phyloP scores from a whole-genome alignment of 2,888 invertebrate species.

The Drosophila meridiana region DNA sequence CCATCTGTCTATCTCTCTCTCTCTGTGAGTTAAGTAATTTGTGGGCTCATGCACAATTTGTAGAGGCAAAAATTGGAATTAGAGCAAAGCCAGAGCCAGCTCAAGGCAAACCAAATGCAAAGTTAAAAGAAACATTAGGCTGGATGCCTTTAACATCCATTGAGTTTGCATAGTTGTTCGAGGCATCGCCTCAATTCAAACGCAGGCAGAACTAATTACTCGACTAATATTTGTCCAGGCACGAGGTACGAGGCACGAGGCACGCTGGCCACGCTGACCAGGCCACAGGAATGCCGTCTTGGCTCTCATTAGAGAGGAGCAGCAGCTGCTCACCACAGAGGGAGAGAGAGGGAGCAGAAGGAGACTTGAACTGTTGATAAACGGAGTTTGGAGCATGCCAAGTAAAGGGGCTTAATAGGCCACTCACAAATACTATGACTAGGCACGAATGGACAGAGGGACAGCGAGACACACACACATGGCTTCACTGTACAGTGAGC shows the following conservation, averaged over 20 bases:
- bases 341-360: too few relatives aligned
- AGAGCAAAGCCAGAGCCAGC: background rate
- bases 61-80: background rate
- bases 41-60: constrained; percentile 25
- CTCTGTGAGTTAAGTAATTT: constrained; percentile 49
- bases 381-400: constrained; percentile 1
- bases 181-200: constrained; percentile 2
- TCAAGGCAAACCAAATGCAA: background rate
- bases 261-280: constrained; percentile 18
- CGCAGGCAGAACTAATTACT: constrained; percentile 60
- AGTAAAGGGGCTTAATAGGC: constrained; percentile 29
- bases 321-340: constrained; percentile 10
- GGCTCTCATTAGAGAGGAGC: constrained; percentile 37
- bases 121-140: background rate
- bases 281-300: constrained; percentile 49
- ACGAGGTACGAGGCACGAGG: constrained; percentile 13
- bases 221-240: constrained; percentile 61
- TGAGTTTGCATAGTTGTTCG: background rate
- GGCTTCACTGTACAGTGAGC: background rate
- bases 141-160: background rate
- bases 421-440: constrained; percentile 32
- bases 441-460: background rate
- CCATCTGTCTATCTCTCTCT: background rate
- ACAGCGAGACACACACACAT: background rate
- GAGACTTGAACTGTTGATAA: background rate